Evolutionary conservation across 2,113 vertebrate species (phyloP), one percentile per base, ranked within the genome.

Genomic region (Cyanistes caeruleus): DNA sequence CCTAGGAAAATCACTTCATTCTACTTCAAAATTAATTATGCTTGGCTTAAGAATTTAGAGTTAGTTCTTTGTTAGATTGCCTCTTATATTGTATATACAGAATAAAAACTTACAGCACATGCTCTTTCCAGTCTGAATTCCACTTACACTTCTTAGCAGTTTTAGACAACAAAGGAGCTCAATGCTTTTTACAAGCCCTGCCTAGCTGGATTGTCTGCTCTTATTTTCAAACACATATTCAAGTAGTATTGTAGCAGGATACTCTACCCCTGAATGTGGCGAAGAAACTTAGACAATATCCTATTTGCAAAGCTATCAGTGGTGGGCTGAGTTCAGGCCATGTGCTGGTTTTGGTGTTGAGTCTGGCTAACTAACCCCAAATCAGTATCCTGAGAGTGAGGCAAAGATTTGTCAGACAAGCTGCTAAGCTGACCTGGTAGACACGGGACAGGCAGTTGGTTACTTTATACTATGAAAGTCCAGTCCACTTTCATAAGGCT

Each of bases 181-280:
- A 2, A 56, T 74, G 17, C 11, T 51, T 87, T 84, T 59, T 64
- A 68, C 9, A 70, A 70, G 25, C 53, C 44, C 55, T 72, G 60
- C 12, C 22, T 70, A 55, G 30, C 2, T 68, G 11, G 14, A 59
- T 20, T 55, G 35, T 33, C 60, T 15, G 1, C 59, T 80, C 15
- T 59, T 78, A 87, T 51, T 84, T 85, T 84, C 85, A 83, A 91
- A 85, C 69, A 95, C 85, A 77, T 90, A 93, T 46, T 75, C 56
- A 85, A 25, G 52, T 77, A 75, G 56, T 83, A 28, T 37, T 19
- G 46, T 19, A 39, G 73, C 27, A 69, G 48, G 28, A 69, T 60
- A 69, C 27, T 37, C 22, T 52, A 35, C 28, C 39, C 39, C 4
- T 1, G 41, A 77, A 87, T 19, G 55, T 15, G 37, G 33, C 23